phyloP scores from a whole-genome alignment of 2,888 invertebrate species.

The Mythimna lalbum region DNA sequence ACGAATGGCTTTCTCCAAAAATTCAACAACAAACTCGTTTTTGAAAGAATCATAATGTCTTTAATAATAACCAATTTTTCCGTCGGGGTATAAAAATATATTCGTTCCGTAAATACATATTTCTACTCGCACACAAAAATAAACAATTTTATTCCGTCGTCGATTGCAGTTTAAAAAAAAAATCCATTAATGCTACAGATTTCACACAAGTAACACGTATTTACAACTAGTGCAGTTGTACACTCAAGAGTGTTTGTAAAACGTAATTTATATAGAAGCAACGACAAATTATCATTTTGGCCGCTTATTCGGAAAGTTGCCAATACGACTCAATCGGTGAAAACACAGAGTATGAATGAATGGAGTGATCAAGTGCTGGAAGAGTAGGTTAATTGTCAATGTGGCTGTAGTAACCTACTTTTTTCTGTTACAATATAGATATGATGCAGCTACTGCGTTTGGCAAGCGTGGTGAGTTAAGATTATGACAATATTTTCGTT shows the following conservation, averaged over 20 bases:
- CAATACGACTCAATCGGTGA: conserved; percentile 49
- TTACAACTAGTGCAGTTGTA: conserved; percentile 19
- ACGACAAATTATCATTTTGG: conserved; percentile 60
- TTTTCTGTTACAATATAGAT: neutral
- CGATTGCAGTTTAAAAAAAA: neutral
- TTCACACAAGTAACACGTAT: conserved; percentile 11
- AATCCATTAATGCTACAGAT: conserved; percentile 22
- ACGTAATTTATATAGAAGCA: conserved; percentile 47
- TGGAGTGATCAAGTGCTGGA: conserved; percentile 21
- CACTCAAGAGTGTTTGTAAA: conserved; percentile 32
- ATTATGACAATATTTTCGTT: neutral
- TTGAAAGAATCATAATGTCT: neutral
- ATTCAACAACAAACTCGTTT: neutral
- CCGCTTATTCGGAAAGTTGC: conserved; percentile 52
- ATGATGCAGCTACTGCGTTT: neutral
- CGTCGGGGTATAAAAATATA: too few species aligned
- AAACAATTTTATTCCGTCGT: neutral
- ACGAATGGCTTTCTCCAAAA: neutral
- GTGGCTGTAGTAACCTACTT: neutral
- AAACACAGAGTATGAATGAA: conserved; percentile 16
- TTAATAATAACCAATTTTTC: too few species aligned
- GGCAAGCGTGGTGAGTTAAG: neutral
- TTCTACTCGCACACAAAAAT: neutral
- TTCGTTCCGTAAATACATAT: neutral
- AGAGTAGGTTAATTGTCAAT: neutral